Base-by-base conservation (phyloP, 2,888 invertebrate species). In the Poecilus cupreus region DNA sequence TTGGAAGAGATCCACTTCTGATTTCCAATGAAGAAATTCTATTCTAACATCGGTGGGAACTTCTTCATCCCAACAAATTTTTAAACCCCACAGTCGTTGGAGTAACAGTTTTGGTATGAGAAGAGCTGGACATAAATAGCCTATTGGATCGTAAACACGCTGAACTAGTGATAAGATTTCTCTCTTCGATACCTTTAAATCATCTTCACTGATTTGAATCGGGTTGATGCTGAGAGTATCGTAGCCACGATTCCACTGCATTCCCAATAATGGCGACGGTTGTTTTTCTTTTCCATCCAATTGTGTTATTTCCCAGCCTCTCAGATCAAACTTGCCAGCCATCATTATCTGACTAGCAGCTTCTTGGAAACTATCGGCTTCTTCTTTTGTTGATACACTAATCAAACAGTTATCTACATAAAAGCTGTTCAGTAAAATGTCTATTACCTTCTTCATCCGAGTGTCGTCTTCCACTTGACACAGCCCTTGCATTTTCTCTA, bases 51-150 rank as follows among this genome's bases (percentile, higher is more conserved):
- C n/a, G n/a, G n/a, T n/a, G n/a, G n/a, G n/a, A n/a, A n/a, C n/a
- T n/a, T n/a, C n/a, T n/a, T n/a, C n/a, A n/a, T n/a, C n/a, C n/a
- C n/a, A n/a, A n/a, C n/a, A n/a, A n/a, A n/a, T n/a, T n/a, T n/a
- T n/a, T n/a, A n/a, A n/a, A n/a, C n/a, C n/a, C n/a, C n/a, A 8
- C 20, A 32, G 54, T 2, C 79, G 24, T 60, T 85, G 84, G 5
- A 86, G 74, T 85, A 78, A 84, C 49, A 84, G 20, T 68, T 85
- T 85, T 0, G 85, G 84, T 4, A 43, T 26, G 2, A 85, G 54
- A 5, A n/a, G n/a, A n/a, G n/a, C n/a, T n/a, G n/a, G n/a, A n/a
- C n/a, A n/a, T n/a, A n/a, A n/a, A n/a, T n/a, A n/a, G n/a, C n/a
- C n/a, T n/a, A n/a, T n/a, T n/a, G n/a, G n/a, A n/a, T n/a, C n/a